Evolutionary conservation across 2,113 vertebrate species (phyloP).

Genomic region (Meles meles): DNA sequence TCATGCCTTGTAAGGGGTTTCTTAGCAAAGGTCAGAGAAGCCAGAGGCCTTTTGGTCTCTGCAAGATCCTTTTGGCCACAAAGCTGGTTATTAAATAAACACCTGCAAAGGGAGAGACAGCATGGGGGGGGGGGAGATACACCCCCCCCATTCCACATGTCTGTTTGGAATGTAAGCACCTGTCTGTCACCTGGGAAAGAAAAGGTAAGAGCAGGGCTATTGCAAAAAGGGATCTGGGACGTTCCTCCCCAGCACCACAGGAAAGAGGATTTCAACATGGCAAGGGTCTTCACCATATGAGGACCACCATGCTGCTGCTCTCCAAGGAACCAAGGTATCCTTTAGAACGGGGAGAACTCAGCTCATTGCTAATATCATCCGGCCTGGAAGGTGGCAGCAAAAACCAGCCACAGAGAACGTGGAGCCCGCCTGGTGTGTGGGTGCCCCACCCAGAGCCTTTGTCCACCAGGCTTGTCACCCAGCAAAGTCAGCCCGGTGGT

Average conservation of each 20-base stretch:
- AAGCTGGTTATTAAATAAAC: background rate
- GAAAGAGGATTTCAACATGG: background rate
- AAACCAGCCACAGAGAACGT: background rate
- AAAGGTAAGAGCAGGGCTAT: background rate
- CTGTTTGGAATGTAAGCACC: background rate
- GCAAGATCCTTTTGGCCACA: background rate
- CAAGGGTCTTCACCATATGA: background rate
- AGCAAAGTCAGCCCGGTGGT: background rate
- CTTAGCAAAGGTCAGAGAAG: background rate
- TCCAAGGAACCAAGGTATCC: background rate
- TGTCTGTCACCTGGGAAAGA: background rate
- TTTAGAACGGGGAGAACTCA: background rate
- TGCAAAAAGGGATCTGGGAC: background rate
- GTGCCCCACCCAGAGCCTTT: conserved; percentile 60
- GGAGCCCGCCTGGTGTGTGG: background rate
- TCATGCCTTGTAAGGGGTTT: background rate
- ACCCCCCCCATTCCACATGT: background rate
- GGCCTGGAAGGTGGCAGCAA: conserved; percentile 57
- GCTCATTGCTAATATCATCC: background rate
- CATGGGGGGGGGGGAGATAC: background rate
- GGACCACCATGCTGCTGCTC: background rate
- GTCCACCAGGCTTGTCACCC: background rate
- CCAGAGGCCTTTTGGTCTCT: background rate
- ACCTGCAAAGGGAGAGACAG: background rate
- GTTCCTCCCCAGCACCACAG: background rate